Base-by-base conservation (phyloP, 2,888 invertebrate species). In the Caenorhabditis sp. region DNA sequence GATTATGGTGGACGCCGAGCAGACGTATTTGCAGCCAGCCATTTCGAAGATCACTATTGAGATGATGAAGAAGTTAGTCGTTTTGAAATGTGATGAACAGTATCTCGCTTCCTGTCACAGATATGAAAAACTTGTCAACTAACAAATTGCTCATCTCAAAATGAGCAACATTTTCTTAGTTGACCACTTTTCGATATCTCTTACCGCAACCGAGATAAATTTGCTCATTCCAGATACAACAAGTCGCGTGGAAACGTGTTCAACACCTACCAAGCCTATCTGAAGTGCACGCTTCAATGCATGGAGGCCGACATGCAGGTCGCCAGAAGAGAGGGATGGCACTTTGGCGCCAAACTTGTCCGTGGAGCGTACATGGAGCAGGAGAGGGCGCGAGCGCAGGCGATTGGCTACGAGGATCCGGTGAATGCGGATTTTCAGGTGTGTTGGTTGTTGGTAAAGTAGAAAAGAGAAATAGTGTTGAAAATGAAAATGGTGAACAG, bases 21-120 rank as follows among this genome's bases (percentile, higher is more conserved):
- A 99, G 94, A 97, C 98, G 0, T 99, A 99, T 94, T 98, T 99
- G 94, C 99, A 99, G 94, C 98, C 98, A 5, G 99, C 98, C 76
- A 99, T 99, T 91, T 96, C 96, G 64, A 95, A 98, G 88, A 95
- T 99, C 90, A 96, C 97, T 31, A 94, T 98, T 92, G 98, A 99
- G 94, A 96, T 99, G 95, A 98, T 98, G 97, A 95, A 97, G 92
- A 96, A 97, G 94, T 79, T 4, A 28, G 61, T 31, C n/a, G n/a
- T n/a, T n/a, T n/a, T n/a, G n/a, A n/a, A n/a, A n/a, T n/a, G n/a
- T n/a, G n/a, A n/a, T n/a, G n/a, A n/a, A n/a, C n/a, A n/a, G n/a
- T n/a, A n/a, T n/a, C n/a, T n/a, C n/a, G n/a, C n/a, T n/a, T n/a
- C n/a, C n/a, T n/a, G n/a, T n/a, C n/a, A n/a, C n/a, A n/a, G n/a